Evolutionary conservation across 2,888 invertebrate genomes (phyloP), one percentile per base, ranked within the genome.

Genomic region (Willowsia nigromaculata): DNA sequence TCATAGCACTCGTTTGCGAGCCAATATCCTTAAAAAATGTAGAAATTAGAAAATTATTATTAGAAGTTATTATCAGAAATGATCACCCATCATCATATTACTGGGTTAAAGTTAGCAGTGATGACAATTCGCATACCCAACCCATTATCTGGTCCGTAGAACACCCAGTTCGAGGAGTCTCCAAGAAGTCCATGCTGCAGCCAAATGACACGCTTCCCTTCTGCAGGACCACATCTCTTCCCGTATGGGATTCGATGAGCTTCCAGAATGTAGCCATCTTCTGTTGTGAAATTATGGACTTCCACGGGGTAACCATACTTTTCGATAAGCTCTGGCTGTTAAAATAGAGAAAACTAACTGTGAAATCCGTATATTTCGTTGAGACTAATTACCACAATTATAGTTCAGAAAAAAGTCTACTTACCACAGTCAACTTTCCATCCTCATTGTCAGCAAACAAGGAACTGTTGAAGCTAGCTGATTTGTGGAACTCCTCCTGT

Each of bases 1-100:
- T 92, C 92, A 59, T 92, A 92, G 11, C 92, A 91, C 27, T 37
- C 81, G 84, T 92, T 92, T n/a, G 91, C 91, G 22, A 92, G 27
- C 5, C 89, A 81, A 85, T 92, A 92, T 27, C 85, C 92, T 56
- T 4, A 56, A 13, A 56, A 3, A 56, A 2, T 18, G n/a, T n/a
- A n/a, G n/a, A n/a, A n/a, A n/a, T n/a, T n/a, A n/a, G n/a, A 56
- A 18, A 56, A 18, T 56, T 22, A 3, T 22, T 18, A 13, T 50
- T 50, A n/a, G 6, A 50, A 15, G n/a, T 50, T 50, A 50, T 50
- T 50, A 4, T 50, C 15, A n/a, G n/a, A n/a, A n/a, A n/a, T n/a
- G n/a, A n/a, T n/a, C n/a, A n/a, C n/a, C n/a, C n/a, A n/a, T n/a
- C n/a, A n/a, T 50, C 15, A 50, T 15, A n/a, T 11, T n/a, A 11